Base-by-base conservation (phyloP, 2,797 vertebrate species). In the Melanotaenia trifasciata region DNA sequence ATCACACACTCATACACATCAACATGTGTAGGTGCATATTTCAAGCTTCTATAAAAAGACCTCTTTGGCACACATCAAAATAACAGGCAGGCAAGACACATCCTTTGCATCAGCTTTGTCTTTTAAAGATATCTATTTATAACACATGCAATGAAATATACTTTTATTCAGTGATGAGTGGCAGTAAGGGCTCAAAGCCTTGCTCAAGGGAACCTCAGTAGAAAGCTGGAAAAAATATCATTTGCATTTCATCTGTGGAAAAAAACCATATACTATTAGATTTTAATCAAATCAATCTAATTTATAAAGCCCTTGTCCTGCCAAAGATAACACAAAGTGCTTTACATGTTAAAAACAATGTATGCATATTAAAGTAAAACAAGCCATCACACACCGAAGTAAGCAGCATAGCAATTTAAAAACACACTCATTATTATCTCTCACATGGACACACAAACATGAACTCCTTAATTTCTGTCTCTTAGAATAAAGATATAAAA, bases 31-130 rank as follows among this genome's bases (percentile, higher is more conserved):
- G 30, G 50, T 62, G 60, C 26, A 80, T 64, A 71, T 72, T 81
- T 83, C 50, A 59, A 57, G 63, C 67, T 24, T 73, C 73, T 71
- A 72, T 83, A 83, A 85, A 81, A 78, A 76, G 61, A 79, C 50
- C 64, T 81, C 2, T 78, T 68, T 73, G 78, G 78, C 72, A 79
- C 28, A 51, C 30, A 76, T 68, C 68, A 60, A 70, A 78, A 84
- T 64, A 81, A 66, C 60, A 76, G 69, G 67, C 74, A 35, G 56
- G 16, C 35, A 54, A 64, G 67, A 54, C 3, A n/a, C 64, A 53
- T 78, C 16, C 35, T 12, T 51, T 38, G 71, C 43, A 76, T 72
- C 60, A 56, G 26, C 50, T 40, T 76, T 69, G 79, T 59, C 63
- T 74, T 80, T 90, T 56, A 76, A 54, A 54, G 14, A 20, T 32